A percentile compares a stretch with the other conserved stretches of the same genome.
These are phyloP conservation scores for Tiliqua scincoides DNA, from an alignment of 2,113 vertebrate genomes.

Conservation along the genomic window DNA sequence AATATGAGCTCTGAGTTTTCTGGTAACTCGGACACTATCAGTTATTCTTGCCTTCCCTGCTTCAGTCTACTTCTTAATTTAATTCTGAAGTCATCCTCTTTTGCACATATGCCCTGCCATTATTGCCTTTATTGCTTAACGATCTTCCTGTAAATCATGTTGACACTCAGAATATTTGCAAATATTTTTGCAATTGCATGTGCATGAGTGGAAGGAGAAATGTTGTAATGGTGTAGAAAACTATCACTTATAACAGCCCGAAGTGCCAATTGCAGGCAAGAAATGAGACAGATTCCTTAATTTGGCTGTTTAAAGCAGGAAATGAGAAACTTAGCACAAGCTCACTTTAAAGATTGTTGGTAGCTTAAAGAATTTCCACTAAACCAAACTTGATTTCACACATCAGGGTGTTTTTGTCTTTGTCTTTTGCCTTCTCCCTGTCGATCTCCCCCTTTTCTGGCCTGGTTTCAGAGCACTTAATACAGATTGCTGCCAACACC, in stretches of 20 bases:
- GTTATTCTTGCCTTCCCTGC: background rate
- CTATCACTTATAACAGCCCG: background rate
- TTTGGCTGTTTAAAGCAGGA: background rate
- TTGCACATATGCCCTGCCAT: background rate
- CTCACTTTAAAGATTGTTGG: background rate
- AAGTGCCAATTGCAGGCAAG: background rate
- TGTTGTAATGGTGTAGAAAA: background rate
- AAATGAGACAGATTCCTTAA: background rate
- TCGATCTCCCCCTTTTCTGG: background rate
- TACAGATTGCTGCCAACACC: background rate
- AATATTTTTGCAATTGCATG: background rate
- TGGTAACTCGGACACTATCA: background rate
- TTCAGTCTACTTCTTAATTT: background rate
- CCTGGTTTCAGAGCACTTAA: background rate
- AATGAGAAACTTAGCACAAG: background rate
- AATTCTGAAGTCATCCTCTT: background rate
- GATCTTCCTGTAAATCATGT: background rate
- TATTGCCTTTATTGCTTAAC: background rate
- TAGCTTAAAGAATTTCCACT: background rate
- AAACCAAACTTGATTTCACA: background rate
- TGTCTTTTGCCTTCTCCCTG: background rate
- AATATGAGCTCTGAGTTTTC: background rate
- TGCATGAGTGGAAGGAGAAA: background rate
- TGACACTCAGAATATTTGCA: background rate
- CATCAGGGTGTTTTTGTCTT: background rate